A percentile compares a stretch with the other conserved stretches of the same genome.
Evolutionary conservation across 2,113 vertebrate species (phyloP).

Genomic region (Cynopterus brachyotis): DNA sequence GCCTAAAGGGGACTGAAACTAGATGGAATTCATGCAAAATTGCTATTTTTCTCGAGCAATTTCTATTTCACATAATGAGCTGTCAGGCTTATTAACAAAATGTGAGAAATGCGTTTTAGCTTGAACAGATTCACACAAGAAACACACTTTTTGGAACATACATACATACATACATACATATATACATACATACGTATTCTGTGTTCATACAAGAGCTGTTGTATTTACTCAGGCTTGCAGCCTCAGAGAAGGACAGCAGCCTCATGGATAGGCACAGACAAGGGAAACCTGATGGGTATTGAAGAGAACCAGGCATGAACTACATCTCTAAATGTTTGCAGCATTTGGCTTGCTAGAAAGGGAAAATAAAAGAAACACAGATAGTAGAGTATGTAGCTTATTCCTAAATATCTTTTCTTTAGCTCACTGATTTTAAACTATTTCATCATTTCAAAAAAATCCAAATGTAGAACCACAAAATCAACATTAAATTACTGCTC

Average conservation of each 20-base stretch:
- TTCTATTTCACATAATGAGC: constrained; percentile 23
- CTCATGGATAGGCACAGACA: rapidly evolving
- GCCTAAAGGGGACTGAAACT: background rate
- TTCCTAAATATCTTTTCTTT: background rate
- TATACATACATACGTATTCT: background rate
- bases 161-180: no score
- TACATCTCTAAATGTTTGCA: background rate
- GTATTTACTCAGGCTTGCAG: background rate
- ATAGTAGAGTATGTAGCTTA: background rate
- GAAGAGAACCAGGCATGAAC: background rate
- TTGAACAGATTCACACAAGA: constrained; percentile 14
- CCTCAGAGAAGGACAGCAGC: background rate
- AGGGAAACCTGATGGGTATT: no score
- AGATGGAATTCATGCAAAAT: background rate
- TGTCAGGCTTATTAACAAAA: constrained; percentile 42
- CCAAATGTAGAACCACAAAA: background rate
- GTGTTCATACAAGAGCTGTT: background rate
- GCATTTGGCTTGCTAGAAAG: background rate
- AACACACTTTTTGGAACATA: background rate
- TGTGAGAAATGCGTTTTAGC: constrained; percentile 2
- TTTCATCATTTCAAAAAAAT: background rate
- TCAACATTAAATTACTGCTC: background rate
- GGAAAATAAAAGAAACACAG: background rate
- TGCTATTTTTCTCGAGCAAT: constrained; percentile 34
- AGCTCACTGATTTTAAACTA: background rate